Percentiles rank a stretch among this genome's conserved stretches.
Conservation (phyloP, 2,797 vertebrate species). For the Pagetopsis macropterus region DNA sequence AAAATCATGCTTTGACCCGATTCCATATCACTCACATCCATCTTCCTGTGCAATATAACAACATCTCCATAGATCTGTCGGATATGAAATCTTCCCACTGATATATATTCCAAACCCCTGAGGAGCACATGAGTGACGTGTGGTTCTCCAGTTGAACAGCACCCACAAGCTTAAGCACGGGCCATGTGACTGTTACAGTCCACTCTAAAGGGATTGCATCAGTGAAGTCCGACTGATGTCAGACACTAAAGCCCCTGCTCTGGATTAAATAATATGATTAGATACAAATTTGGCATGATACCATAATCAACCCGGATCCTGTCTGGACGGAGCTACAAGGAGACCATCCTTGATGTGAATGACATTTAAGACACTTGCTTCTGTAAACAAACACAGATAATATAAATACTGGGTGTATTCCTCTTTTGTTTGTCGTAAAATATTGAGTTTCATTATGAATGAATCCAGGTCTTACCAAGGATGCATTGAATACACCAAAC, state of each 20-base stretch:
- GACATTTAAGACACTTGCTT: neutral
- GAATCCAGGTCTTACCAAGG: neutral
- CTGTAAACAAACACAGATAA: neutral
- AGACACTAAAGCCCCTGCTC: constrained; percentile 37
- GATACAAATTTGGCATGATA: constrained; percentile 25
- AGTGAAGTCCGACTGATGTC: constrained; percentile 56
- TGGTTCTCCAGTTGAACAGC: constrained; percentile 21
- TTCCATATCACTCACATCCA: constrained; percentile 45
- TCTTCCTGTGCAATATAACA: constrained; percentile 14
- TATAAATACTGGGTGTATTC: neutral
- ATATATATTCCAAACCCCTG: constrained; percentile 13
- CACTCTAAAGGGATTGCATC: constrained; percentile 68
- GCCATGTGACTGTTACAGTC: constrained; percentile 62
- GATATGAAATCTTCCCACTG: constrained; percentile 12
- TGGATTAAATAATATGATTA: constrained; percentile 49
- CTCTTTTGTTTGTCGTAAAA: neutral
- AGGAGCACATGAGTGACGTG: constrained; percentile 18
- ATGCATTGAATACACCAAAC: too few species aligned
- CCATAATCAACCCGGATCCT: constrained; percentile 10
- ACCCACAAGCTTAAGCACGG: constrained; percentile 45
- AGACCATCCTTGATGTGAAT: neutral
- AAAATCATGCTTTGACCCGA: constrained; percentile 18
- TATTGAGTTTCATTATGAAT: neutral
- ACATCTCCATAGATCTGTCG: constrained; percentile 10
- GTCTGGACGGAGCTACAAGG: neutral